Evolutionary conservation across 1,140 invertebrate genomes (phyloP).

Genomic region (Tribolium madens): DNA sequence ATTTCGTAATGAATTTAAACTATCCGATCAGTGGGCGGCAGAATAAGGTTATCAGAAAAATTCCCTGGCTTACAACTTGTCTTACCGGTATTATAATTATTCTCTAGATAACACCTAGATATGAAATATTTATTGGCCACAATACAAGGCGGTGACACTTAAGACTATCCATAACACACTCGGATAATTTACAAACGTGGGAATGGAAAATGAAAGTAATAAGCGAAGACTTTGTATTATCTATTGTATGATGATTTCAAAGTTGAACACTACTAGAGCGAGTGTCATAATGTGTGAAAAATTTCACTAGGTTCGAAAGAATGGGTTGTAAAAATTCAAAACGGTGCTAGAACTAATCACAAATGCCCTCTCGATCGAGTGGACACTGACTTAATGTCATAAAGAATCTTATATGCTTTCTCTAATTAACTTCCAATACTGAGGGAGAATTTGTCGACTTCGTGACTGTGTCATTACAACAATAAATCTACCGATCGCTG

Average conservation of each 20-base stretch:
- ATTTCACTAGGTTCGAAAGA: no score
- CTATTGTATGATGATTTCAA: slow-evolving; percentile 24
- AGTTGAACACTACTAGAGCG: slow-evolving; percentile 13
- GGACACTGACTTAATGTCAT: not conserved
- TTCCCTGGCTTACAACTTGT: not conserved
- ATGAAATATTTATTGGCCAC: slow-evolving; percentile 1
- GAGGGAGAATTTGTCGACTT: slow-evolving; percentile 11
- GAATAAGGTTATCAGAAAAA: not conserved
- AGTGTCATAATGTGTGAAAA: slow-evolving; percentile 23
- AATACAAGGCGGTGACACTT: slow-evolving; percentile 28
- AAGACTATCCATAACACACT: slow-evolving; percentile 1
- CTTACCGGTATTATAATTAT: not conserved
- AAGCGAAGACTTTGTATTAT: slow-evolving; percentile 14
- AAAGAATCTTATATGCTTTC: slow-evolving; percentile 13
- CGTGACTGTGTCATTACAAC: slow-evolving; percentile 14
- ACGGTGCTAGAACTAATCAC: not conserved
- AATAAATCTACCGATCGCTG: slow-evolving; percentile 10
- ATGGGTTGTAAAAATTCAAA: not conserved
- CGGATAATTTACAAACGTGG: slow-evolving; percentile 34
- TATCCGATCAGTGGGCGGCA: not conserved
- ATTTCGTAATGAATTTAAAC: not conserved
- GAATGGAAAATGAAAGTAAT: slow-evolving; percentile 37
- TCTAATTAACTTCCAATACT: slow-evolving; percentile 31
- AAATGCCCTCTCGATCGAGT: slow-evolving; percentile 9
- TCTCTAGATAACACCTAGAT: not conserved